Evolutionary conservation across 2,113 vertebrate species (phyloP).

Genomic region (Sceloporus undulatus): DNA sequence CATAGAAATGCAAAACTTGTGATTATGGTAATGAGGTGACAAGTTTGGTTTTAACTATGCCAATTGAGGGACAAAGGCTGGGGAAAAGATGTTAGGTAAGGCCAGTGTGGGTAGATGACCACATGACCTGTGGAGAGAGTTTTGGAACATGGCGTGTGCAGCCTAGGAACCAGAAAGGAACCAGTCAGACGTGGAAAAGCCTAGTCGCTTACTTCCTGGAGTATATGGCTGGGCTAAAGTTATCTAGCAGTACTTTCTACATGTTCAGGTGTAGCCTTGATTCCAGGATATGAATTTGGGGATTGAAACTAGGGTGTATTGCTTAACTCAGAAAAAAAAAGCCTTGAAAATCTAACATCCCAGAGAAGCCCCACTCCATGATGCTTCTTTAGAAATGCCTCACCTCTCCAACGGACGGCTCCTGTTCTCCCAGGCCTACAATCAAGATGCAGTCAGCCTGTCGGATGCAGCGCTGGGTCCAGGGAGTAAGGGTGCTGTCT

Average conservation of each 20-base stretch:
- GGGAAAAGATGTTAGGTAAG: too few species aligned
- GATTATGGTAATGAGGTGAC: too few species aligned
- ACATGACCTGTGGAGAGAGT: too few species aligned
- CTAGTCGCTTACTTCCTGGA: not conserved
- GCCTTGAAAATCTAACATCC: not conserved
- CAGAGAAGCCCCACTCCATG: fast-evolving
- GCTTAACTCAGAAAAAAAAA: too few species aligned
- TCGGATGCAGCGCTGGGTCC: constrained; percentile 95
- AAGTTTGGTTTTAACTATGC: too few species aligned
- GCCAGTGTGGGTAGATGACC: too few species aligned
- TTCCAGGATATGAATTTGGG: not conserved
- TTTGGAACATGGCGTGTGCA: too few species aligned
- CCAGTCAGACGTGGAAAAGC: not conserved
- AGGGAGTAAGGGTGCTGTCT: constrained; percentile 88
- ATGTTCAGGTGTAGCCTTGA: not conserved
- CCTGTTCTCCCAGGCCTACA: constrained; percentile 93
- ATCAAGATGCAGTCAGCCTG: constrained; percentile 96
- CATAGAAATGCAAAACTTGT: too few species aligned
- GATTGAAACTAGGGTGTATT: too few species aligned
- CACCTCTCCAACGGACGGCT: constrained; percentile 93
- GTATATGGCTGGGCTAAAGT: not conserved
- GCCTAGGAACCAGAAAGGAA: too few species aligned
- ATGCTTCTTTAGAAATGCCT: not conserved
- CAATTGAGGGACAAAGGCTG: too few species aligned
- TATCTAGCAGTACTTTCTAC: not conserved